Evolutionary conservation across 2,113 vertebrate species (phyloP).

Genomic region (Phalacrocorax brasilianus): DNA sequence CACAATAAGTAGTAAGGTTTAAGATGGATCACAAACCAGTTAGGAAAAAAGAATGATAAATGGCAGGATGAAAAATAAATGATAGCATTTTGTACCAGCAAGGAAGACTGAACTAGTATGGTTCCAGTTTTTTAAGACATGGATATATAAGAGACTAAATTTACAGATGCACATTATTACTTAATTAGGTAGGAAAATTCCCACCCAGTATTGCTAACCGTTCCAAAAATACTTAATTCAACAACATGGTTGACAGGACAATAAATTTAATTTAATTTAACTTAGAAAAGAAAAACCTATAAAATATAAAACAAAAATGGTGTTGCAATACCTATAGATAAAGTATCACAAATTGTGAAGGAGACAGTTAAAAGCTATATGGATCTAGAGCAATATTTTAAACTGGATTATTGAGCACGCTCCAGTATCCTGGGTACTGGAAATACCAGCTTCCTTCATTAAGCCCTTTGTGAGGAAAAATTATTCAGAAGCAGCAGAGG

Average conservation of each 20-base stretch:
- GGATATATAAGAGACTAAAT: not conserved
- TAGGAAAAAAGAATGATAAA: not conserved
- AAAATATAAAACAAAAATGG: not conserved
- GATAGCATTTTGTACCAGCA: not conserved
- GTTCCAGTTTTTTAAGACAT: not conserved
- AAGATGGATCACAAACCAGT: not conserved
- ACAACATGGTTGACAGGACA: not conserved
- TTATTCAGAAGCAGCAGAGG: not conserved
- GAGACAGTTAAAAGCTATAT: not conserved
- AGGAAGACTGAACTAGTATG: not conserved
- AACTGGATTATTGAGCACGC: not conserved
- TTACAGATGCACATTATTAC: not conserved
- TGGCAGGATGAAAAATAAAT: not conserved
- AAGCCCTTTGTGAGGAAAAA: not conserved
- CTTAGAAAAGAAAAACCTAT: not conserved
- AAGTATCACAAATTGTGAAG: not conserved
- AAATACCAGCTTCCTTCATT: not conserved
- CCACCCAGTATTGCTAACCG: not conserved
- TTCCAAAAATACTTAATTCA: not conserved
- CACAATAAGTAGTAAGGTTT: not conserved
- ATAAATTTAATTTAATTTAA: not conserved
- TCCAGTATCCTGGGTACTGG: not conserved
- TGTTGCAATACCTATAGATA: not conserved
- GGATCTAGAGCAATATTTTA: not conserved
- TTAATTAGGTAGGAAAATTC: not conserved